Evolutionary conservation across 1,140 invertebrate genomes (phyloP).

Genomic region (Hycleus cichorii): DNA sequence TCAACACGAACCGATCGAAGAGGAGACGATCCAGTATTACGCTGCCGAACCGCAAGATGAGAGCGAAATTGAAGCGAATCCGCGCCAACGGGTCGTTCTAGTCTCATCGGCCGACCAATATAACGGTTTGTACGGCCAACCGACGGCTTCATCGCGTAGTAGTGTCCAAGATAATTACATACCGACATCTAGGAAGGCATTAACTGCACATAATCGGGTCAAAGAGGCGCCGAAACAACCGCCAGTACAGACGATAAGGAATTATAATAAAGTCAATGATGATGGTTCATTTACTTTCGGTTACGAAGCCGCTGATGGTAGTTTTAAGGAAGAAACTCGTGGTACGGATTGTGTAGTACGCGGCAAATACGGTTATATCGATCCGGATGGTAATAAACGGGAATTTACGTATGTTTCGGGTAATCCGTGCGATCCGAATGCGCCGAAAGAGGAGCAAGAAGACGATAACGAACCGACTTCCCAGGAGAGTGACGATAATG

Average conservation of each 20-base stretch:
- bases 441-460: constrained; percentile 58
- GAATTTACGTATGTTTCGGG: constrained; percentile 87
- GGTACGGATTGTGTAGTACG: constrained; percentile 80
- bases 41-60: constrained; percentile 39
- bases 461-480: constrained; percentile 41
- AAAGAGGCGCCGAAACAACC: constrained; percentile 58
- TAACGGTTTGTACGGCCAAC: constrained; percentile 41
- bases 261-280: constrained; percentile 76
- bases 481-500: constrained; percentile 42
- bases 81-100: constrained; percentile 30
- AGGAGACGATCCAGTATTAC: constrained; percentile 37
- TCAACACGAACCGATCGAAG: constrained; percentile 31
- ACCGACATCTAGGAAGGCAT: constrained; percentile 22
- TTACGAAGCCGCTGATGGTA: constrained; percentile 82
- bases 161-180: constrained; percentile 32
- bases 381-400: constrained; percentile 78
- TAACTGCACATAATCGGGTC: constrained; percentile 37
- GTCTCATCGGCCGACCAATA: constrained; percentile 40
- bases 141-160: constrained; percentile 29
- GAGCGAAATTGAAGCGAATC: constrained; percentile 21
- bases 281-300: constrained; percentile 82
- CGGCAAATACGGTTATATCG: constrained; percentile 83
- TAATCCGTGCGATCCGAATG: constrained; percentile 80
- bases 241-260: constrained; percentile 69
- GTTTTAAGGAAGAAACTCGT: constrained; percentile 80